A percentile compares a stretch with the other conserved stretches of the same genome.
Conservation (phyloP, 2,797 vertebrate species). For the Leucoraja ocellata region DNA sequence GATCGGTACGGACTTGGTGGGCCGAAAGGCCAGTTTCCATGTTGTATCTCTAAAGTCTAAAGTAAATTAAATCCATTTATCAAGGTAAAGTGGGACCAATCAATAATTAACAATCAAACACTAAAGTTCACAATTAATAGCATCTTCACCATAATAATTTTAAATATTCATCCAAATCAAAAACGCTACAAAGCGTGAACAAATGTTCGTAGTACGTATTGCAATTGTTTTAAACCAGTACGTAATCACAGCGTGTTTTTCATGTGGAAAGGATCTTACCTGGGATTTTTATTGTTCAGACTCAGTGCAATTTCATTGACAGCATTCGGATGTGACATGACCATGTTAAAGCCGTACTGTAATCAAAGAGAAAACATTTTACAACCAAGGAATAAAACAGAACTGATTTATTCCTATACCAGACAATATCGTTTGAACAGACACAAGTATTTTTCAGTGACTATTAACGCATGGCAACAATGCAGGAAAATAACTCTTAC, state of each 20-base stretch:
- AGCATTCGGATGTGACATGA: slow-evolving; percentile 93
- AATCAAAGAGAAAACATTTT: slow-evolving; percentile 41
- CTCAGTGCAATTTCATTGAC: slow-evolving; percentile 95
- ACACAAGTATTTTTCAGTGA: neutral
- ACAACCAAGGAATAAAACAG: neutral
- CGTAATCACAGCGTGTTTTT: neutral
- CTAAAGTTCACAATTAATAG: neutral
- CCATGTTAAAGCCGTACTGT: slow-evolving; percentile 98
- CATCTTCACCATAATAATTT: neutral
- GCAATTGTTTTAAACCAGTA: neutral
- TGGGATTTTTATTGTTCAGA: slow-evolving; percentile 90
- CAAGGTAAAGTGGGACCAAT: neutral
- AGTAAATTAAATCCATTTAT: neutral
- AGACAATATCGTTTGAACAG: neutral
- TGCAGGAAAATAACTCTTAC: neutral
- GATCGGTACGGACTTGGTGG: too few species aligned
- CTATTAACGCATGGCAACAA: neutral
- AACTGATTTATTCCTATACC: neutral
- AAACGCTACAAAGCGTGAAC: neutral
- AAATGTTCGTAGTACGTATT: neutral
- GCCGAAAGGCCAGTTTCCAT: too few species aligned
- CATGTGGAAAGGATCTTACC: slow-evolving; percentile 56
- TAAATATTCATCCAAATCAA: neutral
- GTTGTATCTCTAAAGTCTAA: too few species aligned
- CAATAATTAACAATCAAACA: neutral